Conservation (phyloP, 2,797 vertebrate species). For the Champsocephalus esox region DNA sequence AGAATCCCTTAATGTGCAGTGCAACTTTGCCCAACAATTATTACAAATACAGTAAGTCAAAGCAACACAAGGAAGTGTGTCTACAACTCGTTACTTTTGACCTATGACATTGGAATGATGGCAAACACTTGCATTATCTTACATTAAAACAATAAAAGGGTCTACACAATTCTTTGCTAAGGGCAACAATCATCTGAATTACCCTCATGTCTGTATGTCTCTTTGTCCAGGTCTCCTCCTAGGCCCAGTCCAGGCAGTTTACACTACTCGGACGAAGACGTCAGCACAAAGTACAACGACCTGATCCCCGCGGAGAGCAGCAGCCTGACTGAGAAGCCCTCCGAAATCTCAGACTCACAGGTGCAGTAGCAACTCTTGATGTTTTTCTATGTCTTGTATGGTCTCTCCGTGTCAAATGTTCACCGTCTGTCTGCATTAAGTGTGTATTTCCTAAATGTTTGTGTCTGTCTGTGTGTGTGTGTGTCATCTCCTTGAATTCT, state of each 20-base stretch:
- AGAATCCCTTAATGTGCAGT: neutral
- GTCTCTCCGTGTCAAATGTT: neutral
- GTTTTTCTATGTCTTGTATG: neutral
- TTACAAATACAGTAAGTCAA: neutral
- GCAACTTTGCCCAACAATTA: neutral
- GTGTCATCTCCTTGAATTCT: slow-evolving; percentile 57
- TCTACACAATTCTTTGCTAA: neutral
- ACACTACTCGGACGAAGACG: slow-evolving; percentile 96
- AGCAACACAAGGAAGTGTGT: neutral
- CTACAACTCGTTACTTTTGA: neutral
- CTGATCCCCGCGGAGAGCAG: slow-evolving; percentile 96
- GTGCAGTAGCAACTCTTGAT: slow-evolving; percentile 70
- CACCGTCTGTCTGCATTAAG: slow-evolving; percentile 33
- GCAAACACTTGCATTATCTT: neutral
- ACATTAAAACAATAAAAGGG: neutral
- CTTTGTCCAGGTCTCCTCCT: slow-evolving; percentile 89
- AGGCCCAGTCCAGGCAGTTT: slow-evolving; percentile 96
- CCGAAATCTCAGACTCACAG: slow-evolving; percentile 97
- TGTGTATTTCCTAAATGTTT: slow-evolving; percentile 36
- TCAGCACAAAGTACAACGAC: slow-evolving; percentile 96
- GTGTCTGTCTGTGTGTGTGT: slow-evolving; percentile 16
- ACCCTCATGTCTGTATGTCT: neutral
- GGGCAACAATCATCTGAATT: neutral
- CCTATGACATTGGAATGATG: neutral
- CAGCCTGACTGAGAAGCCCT: slow-evolving; percentile 97